phyloP scores from a whole-genome alignment of 2,888 invertebrate genomes.

The Chalcosyrphus nemorum region DNA sequence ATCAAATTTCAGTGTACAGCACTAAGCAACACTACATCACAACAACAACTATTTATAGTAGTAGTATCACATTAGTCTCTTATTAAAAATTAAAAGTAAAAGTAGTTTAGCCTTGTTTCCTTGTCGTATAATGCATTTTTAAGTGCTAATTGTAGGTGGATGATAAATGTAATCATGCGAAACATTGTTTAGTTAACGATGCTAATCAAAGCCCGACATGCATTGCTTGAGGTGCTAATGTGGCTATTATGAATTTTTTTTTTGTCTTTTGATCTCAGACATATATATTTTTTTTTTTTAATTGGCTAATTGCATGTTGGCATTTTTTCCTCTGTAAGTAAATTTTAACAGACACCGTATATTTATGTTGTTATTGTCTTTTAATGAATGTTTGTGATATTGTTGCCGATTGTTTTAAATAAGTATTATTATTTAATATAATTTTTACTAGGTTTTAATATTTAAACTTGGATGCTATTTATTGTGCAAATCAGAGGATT shows the following conservation, averaged over 20 bases:
- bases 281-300: slow-evolving; percentile 18
- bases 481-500: too few species aligned
- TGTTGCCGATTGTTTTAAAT: background rate
- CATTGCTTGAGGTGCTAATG: slow-evolving; percentile 41
- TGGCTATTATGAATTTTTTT: slow-evolving; percentile 29
- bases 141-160: slow-evolving; percentile 42
- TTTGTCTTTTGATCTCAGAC: slow-evolving; percentile 12
- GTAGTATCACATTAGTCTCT: background rate
- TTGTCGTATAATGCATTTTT: slow-evolving; percentile 31
- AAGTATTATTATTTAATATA: background rate
- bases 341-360: background rate
- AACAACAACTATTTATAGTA: slow-evolving; percentile 7
- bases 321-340: background rate
- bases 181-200: slow-evolving; percentile 48
- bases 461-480: background rate
- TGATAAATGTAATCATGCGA: slow-evolving; percentile 47
- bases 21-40: slow-evolving; percentile 32
- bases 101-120: slow-evolving; percentile 12
- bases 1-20: slow-evolving; percentile 32
- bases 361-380: background rate
- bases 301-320: slow-evolving; percentile 56
- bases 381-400: background rate
- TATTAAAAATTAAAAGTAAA: background rate
- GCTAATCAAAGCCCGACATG: slow-evolving; percentile 44
- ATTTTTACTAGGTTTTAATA: background rate